Evolutionary conservation across 2,888 invertebrate genomes (phyloP).

Genomic region (Cheilosia scutellata): DNA sequence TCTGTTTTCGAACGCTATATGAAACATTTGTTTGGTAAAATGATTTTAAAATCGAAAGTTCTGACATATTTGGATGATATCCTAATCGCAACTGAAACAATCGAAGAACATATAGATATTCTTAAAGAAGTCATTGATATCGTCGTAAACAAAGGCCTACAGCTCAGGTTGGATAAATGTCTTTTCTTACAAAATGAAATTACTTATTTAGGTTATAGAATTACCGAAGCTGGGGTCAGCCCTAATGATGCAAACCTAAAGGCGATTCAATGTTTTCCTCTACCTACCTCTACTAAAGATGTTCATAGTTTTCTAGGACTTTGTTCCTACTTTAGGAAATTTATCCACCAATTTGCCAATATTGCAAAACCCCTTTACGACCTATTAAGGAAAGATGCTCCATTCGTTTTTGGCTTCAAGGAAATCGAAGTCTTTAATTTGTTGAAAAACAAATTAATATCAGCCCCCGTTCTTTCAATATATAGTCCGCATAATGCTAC

Average conservation of each 20-base stretch:
- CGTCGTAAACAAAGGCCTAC: slow-evolving; percentile 7
- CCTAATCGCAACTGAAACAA: slow-evolving; percentile 50
- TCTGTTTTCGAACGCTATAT: slow-evolving; percentile 75
- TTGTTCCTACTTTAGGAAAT: slow-evolving; percentile 75
- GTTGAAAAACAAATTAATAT: slow-evolving; percentile 58
- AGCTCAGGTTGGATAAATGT: slow-evolving; percentile 58
- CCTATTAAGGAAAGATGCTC: slow-evolving; percentile 60
- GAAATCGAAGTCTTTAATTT: slow-evolving; percentile 53
- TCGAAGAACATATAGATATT: slow-evolving; percentile 56
- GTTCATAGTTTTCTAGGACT: slow-evolving; percentile 72
- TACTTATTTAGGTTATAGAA: slow-evolving; percentile 23
- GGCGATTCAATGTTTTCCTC: slow-evolving; percentile 44
- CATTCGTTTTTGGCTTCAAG: slow-evolving; percentile 35
- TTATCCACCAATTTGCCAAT: slow-evolving; percentile 77
- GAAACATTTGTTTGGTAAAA: slow-evolving; percentile 64
- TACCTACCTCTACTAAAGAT: slow-evolving; percentile 73
- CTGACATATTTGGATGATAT: slow-evolving; percentile 77
- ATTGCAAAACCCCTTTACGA: slow-evolving; percentile 79
- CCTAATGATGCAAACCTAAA: slow-evolving; percentile 46
- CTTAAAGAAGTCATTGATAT: slow-evolving; percentile 49
- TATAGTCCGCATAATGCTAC: slow-evolving; percentile 77
- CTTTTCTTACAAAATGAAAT: slow-evolving; percentile 43
- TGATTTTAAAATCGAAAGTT: slow-evolving; percentile 65
- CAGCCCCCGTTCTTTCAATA: slow-evolving; percentile 78
- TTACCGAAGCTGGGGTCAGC: slow-evolving; percentile 39